Conservation (phyloP, 2,113 vertebrate genomes). For the Etia nguti region DNA sequence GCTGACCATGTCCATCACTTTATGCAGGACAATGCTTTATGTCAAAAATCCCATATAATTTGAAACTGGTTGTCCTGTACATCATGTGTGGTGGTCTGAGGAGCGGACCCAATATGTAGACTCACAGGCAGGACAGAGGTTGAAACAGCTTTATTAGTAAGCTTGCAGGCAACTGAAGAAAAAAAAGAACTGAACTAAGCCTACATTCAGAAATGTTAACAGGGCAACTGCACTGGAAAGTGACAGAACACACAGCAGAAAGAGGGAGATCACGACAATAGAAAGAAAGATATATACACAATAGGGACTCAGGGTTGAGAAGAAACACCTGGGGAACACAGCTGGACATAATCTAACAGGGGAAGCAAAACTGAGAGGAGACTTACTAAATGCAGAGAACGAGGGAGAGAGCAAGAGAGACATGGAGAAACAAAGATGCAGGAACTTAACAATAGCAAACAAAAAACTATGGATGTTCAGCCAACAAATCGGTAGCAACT, state of each 20-base stretch:
- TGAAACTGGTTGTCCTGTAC: neutral
- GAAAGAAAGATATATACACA: neutral
- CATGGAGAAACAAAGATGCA: neutral
- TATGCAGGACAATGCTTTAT: neutral
- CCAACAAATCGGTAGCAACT: neutral
- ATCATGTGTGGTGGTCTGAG: neutral
- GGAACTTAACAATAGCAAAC: neutral
- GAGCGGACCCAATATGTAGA: neutral
- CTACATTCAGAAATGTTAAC: neutral
- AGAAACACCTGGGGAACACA: neutral
- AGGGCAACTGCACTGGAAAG: neutral
- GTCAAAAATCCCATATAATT: neutral
- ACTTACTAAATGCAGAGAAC: neutral
- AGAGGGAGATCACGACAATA: neutral
- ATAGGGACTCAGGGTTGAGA: neutral
- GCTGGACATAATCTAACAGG: neutral
- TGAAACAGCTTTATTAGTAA: neutral
- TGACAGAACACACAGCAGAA: neutral
- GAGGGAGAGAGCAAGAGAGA: neutral
- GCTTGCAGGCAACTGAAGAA: rapidly evolving
- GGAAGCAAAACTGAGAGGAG: neutral
- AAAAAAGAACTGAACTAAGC: neutral
- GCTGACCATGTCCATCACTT: neutral
- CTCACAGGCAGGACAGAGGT: neutral
- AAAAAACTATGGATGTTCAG: neutral